These are phyloP conservation scores for Coregonus suidteri DNA, from an alignment of 2,797 vertebrate genomes.

Conservation along the genomic window DNA sequence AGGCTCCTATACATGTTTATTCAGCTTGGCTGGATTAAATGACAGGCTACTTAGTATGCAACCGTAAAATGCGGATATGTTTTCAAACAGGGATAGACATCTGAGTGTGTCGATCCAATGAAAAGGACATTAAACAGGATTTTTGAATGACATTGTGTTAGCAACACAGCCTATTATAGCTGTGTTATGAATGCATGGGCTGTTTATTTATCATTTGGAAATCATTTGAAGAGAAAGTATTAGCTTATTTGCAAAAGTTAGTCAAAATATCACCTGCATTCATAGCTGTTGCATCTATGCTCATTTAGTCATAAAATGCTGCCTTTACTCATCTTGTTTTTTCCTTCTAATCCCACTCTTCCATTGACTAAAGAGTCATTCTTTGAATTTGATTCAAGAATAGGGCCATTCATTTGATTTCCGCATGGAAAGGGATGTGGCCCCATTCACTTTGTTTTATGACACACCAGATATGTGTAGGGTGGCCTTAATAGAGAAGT, in stretches of 20 bases:
- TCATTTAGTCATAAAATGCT: not conserved
- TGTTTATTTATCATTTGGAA: not conserved
- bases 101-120: not conserved
- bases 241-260: too few relatives aligned
- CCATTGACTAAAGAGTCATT: conserved; percentile 43
- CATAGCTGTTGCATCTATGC: not conserved
- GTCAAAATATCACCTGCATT: not conserved
- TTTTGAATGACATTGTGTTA: not conserved
- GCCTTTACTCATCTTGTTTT: not conserved
- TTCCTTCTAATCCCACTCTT: not conserved
- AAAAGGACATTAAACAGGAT: not conserved
- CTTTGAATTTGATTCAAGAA: conserved; percentile 54
- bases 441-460: conserved; percentile 23
- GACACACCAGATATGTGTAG: conserved; percentile 24
- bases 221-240: not conserved
- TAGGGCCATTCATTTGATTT: conserved; percentile 31
- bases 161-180: not conserved
- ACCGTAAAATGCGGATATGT: conserved; percentile 16
- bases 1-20: conserved; percentile 64
- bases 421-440: conserved; percentile 11
- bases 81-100: not conserved
- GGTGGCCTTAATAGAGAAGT: conserved; percentile 28
- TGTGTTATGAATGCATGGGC: not conserved
- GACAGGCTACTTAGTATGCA: conserved; percentile 32
- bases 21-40: conserved; percentile 59